Conservation (phyloP, 2,888 invertebrate genomes). For the Volucella inanis region DNA sequence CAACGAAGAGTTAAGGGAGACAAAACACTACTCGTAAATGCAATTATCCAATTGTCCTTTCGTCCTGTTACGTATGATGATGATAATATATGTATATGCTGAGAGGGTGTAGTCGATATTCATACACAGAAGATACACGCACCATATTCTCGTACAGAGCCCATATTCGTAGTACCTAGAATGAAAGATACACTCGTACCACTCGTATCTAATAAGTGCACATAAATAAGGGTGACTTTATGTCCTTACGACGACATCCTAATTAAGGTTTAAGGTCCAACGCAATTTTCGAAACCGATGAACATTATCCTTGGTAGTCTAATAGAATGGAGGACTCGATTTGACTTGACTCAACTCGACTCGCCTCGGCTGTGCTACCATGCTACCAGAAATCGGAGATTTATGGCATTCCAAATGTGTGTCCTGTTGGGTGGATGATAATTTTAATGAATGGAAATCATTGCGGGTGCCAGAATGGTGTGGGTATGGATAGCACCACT, state of each 20-base stretch:
- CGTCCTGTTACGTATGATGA: slow-evolving; percentile 48
- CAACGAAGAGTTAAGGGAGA: not conserved
- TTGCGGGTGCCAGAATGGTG: slow-evolving; percentile 4
- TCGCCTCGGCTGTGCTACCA: not conserved
- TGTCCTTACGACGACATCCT: slow-evolving; percentile 74
- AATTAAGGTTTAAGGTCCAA: slow-evolving; percentile 75
- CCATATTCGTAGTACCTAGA: not conserved
- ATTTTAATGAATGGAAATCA: slow-evolving; percentile 73
- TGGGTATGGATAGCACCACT: not conserved
- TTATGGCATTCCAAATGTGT: slow-evolving; percentile 74
- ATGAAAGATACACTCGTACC: slow-evolving; percentile 25
- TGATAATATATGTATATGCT: slow-evolving; percentile 42
- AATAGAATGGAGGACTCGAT: not conserved
- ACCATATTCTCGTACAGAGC: not conserved
- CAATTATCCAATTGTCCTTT: slow-evolving; percentile 73
- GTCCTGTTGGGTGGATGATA: slow-evolving; percentile 74
- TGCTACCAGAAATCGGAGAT: slow-evolving; percentile 70
- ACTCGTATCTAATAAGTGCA: slow-evolving; percentile 68
- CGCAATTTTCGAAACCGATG: slow-evolving; percentile 74
- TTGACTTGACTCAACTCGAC: not conserved
- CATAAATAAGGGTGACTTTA: slow-evolving; percentile 74
- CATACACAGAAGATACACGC: slow-evolving; percentile 1
- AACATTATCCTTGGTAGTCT: slow-evolving; percentile 55
- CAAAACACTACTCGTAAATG: slow-evolving; percentile 48
- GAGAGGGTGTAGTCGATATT: not conserved